Base-by-base conservation (phyloP, 2,113 vertebrate species). In the Toxostoma redivivum region DNA sequence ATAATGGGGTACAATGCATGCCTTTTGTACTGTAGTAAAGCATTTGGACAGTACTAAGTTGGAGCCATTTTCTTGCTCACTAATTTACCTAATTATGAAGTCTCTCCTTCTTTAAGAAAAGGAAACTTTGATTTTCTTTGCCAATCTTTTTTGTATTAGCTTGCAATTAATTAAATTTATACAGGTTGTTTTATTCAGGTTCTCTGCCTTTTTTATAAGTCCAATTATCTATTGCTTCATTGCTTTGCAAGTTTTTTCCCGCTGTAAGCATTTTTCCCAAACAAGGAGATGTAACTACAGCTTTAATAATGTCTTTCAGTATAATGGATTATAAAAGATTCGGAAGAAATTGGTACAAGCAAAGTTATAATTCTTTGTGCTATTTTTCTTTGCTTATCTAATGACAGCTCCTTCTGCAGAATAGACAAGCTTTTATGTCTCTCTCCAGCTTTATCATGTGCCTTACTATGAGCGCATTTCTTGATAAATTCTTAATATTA, bases 141-240 rank as follows among this genome's bases (percentile, higher is more conserved):
- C 67, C 37, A 42, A 40, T 95, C 28, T 50, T 83, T 95, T 96
- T 94, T 96, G 74, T 78, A 79, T 78, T 78, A 74, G 82, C 74
- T 64, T 97, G 82, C 94, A 96, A 92, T 90, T 98, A 98, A 97
- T 97, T 98, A 95, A 88, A 95, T 97, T 94, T 88, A 60, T 86
- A 86, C 27, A 51, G 92, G 94, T 96, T 96, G 56, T 87, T 96
- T 97, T 97, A 89, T 96, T 92, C 74, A 80, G 53, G 81, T 94
- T n/a, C 73, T 62, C 60, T 90, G 64, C 40, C 56, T 91, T 94
- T 95, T 88, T 81, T 83, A 2, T 82, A 86, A 82, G 76, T 78
- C 12, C n/a, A 89, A 73, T 82, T 91, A 91, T 97, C 77, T 92
- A 78, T 86, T 1, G 2, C 70, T 95, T 92, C 85, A 17, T 48